phyloP scores from a whole-genome alignment of 2,113 vertebrate genomes.

The Polyodon spathula region DNA sequence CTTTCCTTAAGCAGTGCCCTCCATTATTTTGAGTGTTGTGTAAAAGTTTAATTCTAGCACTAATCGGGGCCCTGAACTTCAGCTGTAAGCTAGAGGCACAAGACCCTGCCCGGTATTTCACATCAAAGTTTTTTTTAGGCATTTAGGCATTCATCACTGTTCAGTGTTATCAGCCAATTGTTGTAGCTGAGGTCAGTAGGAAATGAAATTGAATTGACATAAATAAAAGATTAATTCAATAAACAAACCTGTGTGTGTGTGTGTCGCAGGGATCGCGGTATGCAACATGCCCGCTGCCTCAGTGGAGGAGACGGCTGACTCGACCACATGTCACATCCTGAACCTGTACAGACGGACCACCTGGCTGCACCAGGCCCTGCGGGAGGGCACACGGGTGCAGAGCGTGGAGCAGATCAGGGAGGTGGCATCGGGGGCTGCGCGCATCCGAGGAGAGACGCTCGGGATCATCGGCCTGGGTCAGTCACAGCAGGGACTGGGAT shows the following conservation, averaged over 20 bases:
- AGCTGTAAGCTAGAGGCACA: too few relatives aligned
- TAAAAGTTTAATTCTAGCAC: too few relatives aligned
- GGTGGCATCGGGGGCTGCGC: conserved; percentile 87
- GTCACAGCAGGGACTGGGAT: conserved; percentile 23
- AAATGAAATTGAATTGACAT: too few relatives aligned
- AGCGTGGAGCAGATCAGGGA: conserved; percentile 95
- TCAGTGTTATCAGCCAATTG: too few relatives aligned
- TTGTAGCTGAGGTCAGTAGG: too few relatives aligned
- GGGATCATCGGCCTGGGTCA: conserved; percentile 87
- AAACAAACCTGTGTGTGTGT: background rate
- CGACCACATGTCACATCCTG: conserved; percentile 92
- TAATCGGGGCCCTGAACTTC: too few relatives aligned
- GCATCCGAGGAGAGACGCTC: conserved; percentile 90
- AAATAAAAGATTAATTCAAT: too few relatives aligned
- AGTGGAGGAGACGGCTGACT: conserved; percentile 92
- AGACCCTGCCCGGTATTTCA: too few relatives aligned
- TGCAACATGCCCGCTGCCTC: conserved; percentile 95
- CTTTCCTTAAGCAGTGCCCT: too few relatives aligned
- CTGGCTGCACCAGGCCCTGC: conserved; percentile 92
- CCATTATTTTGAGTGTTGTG: too few relatives aligned
- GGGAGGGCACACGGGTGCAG: conserved; percentile 89
- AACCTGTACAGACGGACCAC: conserved; percentile 92
- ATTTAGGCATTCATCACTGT: too few relatives aligned
- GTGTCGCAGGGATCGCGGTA: conserved; percentile 80
- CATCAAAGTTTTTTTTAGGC: too few relatives aligned